Percentiles rank a stretch among this genome's conserved stretches.
Evolutionary conservation across 2,888 invertebrate genomes (phyloP).

Genomic region (Eupeodes luniger): DNA sequence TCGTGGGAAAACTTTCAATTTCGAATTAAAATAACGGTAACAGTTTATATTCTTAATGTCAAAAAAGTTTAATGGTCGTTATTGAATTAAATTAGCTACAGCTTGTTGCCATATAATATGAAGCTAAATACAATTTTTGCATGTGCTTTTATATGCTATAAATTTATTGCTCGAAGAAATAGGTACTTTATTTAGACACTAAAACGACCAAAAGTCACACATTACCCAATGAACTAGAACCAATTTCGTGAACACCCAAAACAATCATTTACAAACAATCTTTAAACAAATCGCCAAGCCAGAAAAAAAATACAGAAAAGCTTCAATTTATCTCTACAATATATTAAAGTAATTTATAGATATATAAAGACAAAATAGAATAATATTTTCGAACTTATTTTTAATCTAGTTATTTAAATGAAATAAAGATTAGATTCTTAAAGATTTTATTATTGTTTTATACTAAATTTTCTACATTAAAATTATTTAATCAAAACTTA

Average conservation of each 20-base stretch:
- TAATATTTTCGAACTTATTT: background rate
- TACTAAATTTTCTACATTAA: too few species aligned
- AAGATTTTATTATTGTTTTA: too few species aligned
- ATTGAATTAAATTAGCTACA: background rate
- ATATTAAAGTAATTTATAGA: background rate
- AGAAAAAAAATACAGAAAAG: constrained; percentile 1
- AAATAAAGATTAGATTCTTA: too few species aligned
- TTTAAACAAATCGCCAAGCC: background rate
- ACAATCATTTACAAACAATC: constrained; percentile 31
- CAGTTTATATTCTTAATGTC: constrained; percentile 2
- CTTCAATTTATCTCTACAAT: background rate
- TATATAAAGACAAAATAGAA: background rate
- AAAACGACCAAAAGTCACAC: constrained; percentile 42
- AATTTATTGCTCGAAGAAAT: background rate
- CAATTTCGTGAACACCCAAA: constrained; percentile 47
- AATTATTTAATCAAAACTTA: too few species aligned
- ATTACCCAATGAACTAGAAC: constrained; percentile 58
- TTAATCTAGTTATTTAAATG: too few species aligned
- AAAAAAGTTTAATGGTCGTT: background rate
- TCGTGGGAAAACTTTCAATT: background rate
- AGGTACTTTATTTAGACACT: constrained; percentile 18
- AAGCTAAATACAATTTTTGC: background rate
- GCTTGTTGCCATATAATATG: background rate
- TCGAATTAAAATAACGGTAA: background rate
- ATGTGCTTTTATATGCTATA: background rate